These are phyloP conservation scores for Bergia puertoricense DNA, from an alignment of 92 coral and sea anemone genomes.

Conservation along the genomic window DNA sequence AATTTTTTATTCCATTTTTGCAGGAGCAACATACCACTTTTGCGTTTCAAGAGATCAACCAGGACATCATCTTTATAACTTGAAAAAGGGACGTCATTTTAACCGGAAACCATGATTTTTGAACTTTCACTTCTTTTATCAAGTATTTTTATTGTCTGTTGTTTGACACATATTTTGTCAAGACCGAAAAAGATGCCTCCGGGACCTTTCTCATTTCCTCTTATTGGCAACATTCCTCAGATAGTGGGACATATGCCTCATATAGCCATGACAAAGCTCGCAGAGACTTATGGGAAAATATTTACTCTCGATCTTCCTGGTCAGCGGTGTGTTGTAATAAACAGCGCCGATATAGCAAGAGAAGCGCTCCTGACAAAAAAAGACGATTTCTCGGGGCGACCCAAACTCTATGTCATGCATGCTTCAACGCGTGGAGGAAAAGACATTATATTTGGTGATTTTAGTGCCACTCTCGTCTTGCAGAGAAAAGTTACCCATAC, in stretches of 20 bases:
- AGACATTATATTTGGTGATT: conserved; percentile 63
- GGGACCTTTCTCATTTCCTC: conserved; percentile 60
- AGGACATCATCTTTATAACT: background rate
- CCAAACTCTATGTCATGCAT: conserved; percentile 46
- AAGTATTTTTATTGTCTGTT: conserved; percentile 1
- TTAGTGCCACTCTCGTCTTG: conserved; percentile 41
- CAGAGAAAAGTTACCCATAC: conserved; percentile 34
- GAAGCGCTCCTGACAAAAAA: conserved; percentile 56
- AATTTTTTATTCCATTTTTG: background rate
- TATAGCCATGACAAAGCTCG: conserved; percentile 42
- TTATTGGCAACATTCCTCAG: conserved; percentile 46
- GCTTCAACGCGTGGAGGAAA: conserved; percentile 50
- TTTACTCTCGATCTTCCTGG: conserved; percentile 58
- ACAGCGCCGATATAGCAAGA: conserved; percentile 53
- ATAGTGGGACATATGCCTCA: conserved; percentile 46
- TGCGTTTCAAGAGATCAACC: background rate
- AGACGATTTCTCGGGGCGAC: conserved; percentile 66
- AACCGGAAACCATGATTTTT: conserved; percentile 11
- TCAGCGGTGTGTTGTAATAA: conserved; percentile 56
- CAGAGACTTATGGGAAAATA: conserved; percentile 55
- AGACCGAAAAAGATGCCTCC: conserved; percentile 56
- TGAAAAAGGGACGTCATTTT: background rate
- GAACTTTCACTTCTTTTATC: background rate
- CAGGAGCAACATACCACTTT: background rate
- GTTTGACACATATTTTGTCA: conserved; percentile 12